Base-by-base conservation (phyloP, 2,113 vertebrate genomes). In the Vulpes ferrilata region DNA sequence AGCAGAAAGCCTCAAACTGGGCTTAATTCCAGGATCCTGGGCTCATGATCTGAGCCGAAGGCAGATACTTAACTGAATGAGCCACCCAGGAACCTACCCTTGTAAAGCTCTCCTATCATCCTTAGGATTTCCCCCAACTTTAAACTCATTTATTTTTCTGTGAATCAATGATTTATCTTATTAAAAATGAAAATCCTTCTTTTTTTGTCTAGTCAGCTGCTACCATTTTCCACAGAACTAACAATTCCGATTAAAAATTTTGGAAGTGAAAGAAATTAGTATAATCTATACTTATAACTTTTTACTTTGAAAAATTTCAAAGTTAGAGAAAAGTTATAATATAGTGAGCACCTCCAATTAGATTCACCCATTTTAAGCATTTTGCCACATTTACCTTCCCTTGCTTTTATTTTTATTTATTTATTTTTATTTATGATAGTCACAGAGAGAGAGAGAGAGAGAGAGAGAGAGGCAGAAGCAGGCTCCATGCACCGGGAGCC, bases 271-370 rank as follows among this genome's bases (percentile, higher is more conserved):
- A 32, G 23, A 85, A 88, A 78, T 69, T 69, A 69, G 32, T 88
- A 73, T 74, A 93, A 85, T 48, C 8, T 59, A 76, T 38, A 25
- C 15, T 79, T 93, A 69, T 92, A 83, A 23, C 8, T 88, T 94
- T 86, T 76, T 90, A 59, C 62, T 57, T 82, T 55, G 38, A 95
- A 87, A 73, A 48, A 79, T 51, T 91, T 95, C 35, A 95, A 96
- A 93, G 10, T 13, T 38, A 65, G 11, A 62, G 25, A 76, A 92
- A 93, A 25, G 15, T 71, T 91, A 9, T 5, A 53, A 92, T 60
- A 35, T 23, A 35, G 85, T 3, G 60, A 73, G 11, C 32, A 80
- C 11, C 7, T 89, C 27, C 23, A 38, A 32, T 74, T 38, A 55
- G 25, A 95, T 64, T 74, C 6, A 43, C 30, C 6, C 15, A 57